Percentiles rank a stretch among this genome's conserved stretches.
phyloP scores from a whole-genome alignment of 2,797 vertebrate species.

The Tenualosa ilisha region DNA sequence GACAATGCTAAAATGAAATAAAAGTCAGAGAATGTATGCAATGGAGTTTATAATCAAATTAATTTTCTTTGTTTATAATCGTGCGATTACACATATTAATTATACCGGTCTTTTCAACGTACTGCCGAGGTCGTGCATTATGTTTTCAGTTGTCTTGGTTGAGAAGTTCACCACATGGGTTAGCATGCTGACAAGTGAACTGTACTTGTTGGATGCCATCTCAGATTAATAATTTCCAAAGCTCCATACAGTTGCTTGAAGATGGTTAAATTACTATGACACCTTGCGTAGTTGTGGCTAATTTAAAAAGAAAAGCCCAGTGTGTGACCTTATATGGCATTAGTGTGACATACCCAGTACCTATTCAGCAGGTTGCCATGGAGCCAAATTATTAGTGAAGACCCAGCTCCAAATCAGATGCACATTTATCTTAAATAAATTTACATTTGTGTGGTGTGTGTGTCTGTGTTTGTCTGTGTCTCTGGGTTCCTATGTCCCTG shows the following conservation, averaged over 20 bases:
- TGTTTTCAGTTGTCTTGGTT: no score
- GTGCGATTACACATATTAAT: no score
- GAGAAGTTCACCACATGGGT: no score
- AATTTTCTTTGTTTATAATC: no score
- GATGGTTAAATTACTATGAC: neutral
- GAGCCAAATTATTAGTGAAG: neutral
- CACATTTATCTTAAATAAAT: slow-evolving; percentile 16
- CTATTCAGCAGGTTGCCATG: neutral
- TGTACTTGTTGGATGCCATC: no score
- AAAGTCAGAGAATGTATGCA: no score
- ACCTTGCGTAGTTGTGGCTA: neutral
- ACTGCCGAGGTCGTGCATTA: no score
- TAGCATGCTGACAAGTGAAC: no score
- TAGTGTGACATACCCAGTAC: neutral
- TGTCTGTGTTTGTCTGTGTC: neutral
- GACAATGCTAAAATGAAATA: no score
- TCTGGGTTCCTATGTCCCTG: neutral
- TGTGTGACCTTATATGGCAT: neutral
- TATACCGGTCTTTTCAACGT: no score
- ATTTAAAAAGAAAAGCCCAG: neutral
- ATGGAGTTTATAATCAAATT: no score
- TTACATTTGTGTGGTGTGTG: slow-evolving; percentile 6
- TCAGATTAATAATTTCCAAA: neutral
- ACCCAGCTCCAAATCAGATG: neutral
- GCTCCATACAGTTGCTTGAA: neutral